Percentiles rank a stretch among this genome's conserved stretches.
Evolutionary conservation across 2,888 invertebrate species (phyloP).

Genomic region (Elmis aenea): DNA sequence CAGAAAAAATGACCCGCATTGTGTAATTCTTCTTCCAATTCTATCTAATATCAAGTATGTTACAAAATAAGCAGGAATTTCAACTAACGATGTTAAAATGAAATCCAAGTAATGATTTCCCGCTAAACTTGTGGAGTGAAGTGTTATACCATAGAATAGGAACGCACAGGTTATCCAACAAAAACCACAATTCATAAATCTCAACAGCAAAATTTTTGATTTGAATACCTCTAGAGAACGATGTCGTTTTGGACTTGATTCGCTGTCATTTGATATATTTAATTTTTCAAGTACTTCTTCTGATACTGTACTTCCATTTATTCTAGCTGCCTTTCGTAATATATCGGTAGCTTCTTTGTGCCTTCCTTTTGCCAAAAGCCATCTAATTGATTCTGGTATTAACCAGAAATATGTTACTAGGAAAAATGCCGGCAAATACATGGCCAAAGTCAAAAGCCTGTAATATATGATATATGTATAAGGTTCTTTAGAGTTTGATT

Average conservation of each 20-base stretch:
- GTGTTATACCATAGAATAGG: slow-evolving; percentile 74
- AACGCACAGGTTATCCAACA: slow-evolving; percentile 78
- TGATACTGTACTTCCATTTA: slow-evolving; percentile 50
- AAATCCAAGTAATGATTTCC: slow-evolving; percentile 78
- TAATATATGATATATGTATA: too few relatives aligned
- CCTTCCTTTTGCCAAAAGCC: slow-evolving; percentile 63
- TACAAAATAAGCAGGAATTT: slow-evolving; percentile 67
- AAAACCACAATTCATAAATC: slow-evolving; percentile 63
- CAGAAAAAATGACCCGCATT: slow-evolving; percentile 57
- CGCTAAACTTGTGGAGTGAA: slow-evolving; percentile 69
- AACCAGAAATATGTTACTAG: slow-evolving; percentile 64
- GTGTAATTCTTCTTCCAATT: slow-evolving; percentile 59
- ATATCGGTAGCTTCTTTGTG: slow-evolving; percentile 54
- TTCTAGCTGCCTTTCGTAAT: slow-evolving; percentile 56
- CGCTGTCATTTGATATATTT: slow-evolving; percentile 9
- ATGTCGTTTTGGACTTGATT: slow-evolving; percentile 11
- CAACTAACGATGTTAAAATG: slow-evolving; percentile 61
- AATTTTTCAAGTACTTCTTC: slow-evolving; percentile 37
- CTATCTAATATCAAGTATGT: slow-evolving; percentile 60
- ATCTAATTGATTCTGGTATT: slow-evolving; percentile 68
- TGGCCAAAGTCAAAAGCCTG: slow-evolving; percentile 40
- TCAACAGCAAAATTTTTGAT: slow-evolving; percentile 51
- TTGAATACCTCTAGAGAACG: slow-evolving; percentile 46
- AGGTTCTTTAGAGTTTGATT: too few relatives aligned
- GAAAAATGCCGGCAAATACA: slow-evolving; percentile 64